Conservation (phyloP, 2,888 invertebrate genomes). For the Tuberolachnus salignus region DNA sequence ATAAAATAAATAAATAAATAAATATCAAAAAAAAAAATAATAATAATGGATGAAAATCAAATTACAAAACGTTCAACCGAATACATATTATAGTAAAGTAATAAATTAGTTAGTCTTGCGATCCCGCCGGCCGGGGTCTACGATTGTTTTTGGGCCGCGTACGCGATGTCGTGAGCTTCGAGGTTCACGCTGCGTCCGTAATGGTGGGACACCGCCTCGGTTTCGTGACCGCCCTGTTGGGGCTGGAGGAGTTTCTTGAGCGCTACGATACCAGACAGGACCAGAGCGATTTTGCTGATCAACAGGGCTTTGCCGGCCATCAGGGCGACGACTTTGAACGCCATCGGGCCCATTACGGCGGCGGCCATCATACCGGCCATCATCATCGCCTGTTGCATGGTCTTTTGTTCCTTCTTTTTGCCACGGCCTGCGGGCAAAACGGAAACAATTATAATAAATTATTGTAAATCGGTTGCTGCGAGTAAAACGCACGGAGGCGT, state of each 20-base stretch:
- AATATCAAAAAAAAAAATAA: no score
- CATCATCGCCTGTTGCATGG: slow-evolving; percentile 52
- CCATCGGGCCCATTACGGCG: slow-evolving; percentile 51
- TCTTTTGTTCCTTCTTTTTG: slow-evolving; percentile 54
- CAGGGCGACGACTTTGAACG: slow-evolving; percentile 44
- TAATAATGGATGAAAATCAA: no score
- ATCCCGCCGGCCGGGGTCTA: not conserved
- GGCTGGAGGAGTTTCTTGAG: slow-evolving; percentile 56
- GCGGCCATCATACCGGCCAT: slow-evolving; percentile 55
- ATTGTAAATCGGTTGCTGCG: no score
- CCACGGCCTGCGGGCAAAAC: slow-evolving; percentile 25
- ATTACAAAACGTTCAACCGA: no score
- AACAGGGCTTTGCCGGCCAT: slow-evolving; percentile 56
- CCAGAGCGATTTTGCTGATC: slow-evolving; percentile 56
- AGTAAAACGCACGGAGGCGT: no score
- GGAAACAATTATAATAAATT: no score
- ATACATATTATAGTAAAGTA: no score
- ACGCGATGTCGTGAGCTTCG: slow-evolving; percentile 30
- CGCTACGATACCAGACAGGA: slow-evolving; percentile 55
- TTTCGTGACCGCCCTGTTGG: slow-evolving; percentile 41
- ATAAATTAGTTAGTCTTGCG: no score
- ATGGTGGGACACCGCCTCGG: slow-evolving; percentile 56
- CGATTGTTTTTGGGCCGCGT: slow-evolving; percentile 12
- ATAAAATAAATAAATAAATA: no score
- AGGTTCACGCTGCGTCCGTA: slow-evolving; percentile 47